Percentiles rank a stretch among this genome's conserved stretches.
phyloP scores from a whole-genome alignment of 2,888 invertebrate genomes.

The Timandra comae region DNA sequence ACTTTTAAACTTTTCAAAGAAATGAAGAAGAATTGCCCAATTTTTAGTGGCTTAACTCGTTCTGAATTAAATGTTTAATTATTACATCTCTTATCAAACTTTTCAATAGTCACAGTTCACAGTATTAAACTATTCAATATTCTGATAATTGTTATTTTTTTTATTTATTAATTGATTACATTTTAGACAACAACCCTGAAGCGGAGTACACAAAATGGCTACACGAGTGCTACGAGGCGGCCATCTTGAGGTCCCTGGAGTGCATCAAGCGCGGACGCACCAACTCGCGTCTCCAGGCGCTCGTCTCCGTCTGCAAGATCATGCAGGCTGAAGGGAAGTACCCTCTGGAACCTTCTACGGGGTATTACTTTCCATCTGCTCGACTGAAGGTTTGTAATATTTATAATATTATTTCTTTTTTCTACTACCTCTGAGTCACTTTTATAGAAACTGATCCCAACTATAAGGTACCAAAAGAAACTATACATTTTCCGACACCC shows the following conservation, averaged over 20 bases:
- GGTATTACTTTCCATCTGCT: slow-evolving; percentile 80
- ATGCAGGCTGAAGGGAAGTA: slow-evolving; percentile 83
- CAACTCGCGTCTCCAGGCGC: slow-evolving; percentile 76
- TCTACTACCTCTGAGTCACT: too few relatives aligned
- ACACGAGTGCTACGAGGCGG: slow-evolving; percentile 81
- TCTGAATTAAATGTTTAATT: too few relatives aligned
- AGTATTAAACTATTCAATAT: not conserved
- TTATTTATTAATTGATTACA: not conserved
- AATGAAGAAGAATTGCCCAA: too few relatives aligned
- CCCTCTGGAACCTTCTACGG: slow-evolving; percentile 74
- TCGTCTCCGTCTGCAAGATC: slow-evolving; percentile 84
- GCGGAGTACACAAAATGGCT: slow-evolving; percentile 82
- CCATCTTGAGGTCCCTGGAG: slow-evolving; percentile 75
- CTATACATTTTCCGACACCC: too few relatives aligned
- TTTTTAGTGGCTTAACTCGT: too few relatives aligned
- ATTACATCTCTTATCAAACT: too few relatives aligned
- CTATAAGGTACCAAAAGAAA: too few relatives aligned
- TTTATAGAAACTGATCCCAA: too few relatives aligned
- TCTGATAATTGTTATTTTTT: not conserved
- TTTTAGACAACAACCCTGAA: slow-evolving; percentile 69
- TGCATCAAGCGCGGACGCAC: slow-evolving; percentile 74
- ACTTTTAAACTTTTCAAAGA: too few relatives aligned
- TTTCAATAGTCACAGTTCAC: too few relatives aligned
- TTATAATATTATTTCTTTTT: too few relatives aligned
- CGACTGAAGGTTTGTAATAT: slow-evolving; percentile 77